phyloP scores from a whole-genome alignment of 2,888 invertebrate species.

The Drosophila aldrichi region DNA sequence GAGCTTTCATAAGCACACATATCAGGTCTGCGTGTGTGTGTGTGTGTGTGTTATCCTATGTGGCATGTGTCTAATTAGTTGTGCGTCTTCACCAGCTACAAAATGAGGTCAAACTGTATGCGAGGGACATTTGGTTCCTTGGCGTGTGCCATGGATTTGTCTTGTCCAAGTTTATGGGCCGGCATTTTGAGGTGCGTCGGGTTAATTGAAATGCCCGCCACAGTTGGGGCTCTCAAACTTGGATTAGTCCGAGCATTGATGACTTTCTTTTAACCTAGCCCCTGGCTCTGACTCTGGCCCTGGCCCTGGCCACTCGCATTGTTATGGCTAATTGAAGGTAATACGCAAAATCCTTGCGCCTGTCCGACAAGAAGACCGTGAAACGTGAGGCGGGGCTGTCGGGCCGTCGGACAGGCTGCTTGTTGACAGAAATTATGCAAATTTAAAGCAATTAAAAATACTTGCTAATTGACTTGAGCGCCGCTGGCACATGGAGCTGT shows the following conservation, averaged over 20 bases:
- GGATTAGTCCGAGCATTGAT: slow-evolving; percentile 65
- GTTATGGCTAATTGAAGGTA: slow-evolving; percentile 68
- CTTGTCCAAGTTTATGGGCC: slow-evolving; percentile 60
- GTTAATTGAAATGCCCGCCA: slow-evolving; percentile 73
- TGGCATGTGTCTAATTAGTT: slow-evolving; percentile 80
- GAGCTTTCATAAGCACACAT: slow-evolving; percentile 59
- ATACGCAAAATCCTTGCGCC: slow-evolving; percentile 60
- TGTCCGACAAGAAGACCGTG: slow-evolving; percentile 4
- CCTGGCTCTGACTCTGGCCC: background rate
- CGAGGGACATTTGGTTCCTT: slow-evolving; percentile 53
- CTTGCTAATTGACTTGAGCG: slow-evolving; percentile 78
- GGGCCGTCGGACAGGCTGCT: slow-evolving; percentile 27
- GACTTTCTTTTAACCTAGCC: slow-evolving; percentile 34
- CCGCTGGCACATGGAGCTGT: slow-evolving; percentile 45
- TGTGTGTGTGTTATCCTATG: slow-evolving; percentile 23
- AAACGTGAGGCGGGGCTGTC: background rate
- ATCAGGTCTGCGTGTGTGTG: slow-evolving; percentile 35
- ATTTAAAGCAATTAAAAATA: slow-evolving; percentile 79
- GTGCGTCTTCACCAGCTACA: slow-evolving; percentile 70
- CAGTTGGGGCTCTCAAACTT: slow-evolving; percentile 54
- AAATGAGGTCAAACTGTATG: slow-evolving; percentile 71
- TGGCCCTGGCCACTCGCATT: slow-evolving; percentile 29
- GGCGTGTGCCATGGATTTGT: slow-evolving; percentile 70
- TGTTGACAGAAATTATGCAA: slow-evolving; percentile 80
- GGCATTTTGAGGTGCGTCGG: slow-evolving; percentile 67